Conservation (phyloP, 92 coral and sea anemone species). For the Pocillopora meandrina region DNA sequence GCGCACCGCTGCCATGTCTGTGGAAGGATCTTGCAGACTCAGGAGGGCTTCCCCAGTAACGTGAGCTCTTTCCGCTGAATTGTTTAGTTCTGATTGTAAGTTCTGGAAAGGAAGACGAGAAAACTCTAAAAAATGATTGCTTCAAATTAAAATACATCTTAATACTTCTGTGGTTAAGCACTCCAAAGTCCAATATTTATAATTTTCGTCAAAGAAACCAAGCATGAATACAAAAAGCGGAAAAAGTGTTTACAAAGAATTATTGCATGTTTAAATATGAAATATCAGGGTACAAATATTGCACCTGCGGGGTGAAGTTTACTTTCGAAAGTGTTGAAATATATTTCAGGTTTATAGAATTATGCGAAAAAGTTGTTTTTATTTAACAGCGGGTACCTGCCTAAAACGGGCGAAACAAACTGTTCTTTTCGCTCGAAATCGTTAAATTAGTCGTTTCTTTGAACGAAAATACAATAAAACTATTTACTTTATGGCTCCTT, state of each 20-base stretch:
- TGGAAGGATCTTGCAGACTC: conserved; percentile 77
- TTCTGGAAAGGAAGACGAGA: conserved; percentile 25
- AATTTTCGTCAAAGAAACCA: neutral
- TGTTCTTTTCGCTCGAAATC: neutral
- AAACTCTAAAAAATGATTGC: no score
- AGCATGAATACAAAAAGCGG: neutral
- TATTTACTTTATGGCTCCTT: conserved; percentile 18
- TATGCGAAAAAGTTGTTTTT: conserved; percentile 7
- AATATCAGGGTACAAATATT: neutral
- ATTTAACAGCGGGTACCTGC: conserved; percentile 27
- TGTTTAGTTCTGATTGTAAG: conserved; percentile 60
- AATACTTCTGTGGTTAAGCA: neutral
- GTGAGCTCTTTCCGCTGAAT: conserved; percentile 51
- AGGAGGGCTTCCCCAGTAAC: conserved; percentile 64
- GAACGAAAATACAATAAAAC: neutral
- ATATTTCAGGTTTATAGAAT: neutral
- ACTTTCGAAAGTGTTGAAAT: neutral
- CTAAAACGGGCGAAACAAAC: neutral
- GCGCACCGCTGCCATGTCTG: conserved; percentile 80
- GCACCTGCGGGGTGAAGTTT: neutral
- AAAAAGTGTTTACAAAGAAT: neutral
- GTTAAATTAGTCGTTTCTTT: neutral
- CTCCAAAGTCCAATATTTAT: conserved; percentile 2
- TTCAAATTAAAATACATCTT: no score
- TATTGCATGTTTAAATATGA: neutral